Conservation (phyloP, 2,113 vertebrate species). For the Seriola rivoliana region DNA sequence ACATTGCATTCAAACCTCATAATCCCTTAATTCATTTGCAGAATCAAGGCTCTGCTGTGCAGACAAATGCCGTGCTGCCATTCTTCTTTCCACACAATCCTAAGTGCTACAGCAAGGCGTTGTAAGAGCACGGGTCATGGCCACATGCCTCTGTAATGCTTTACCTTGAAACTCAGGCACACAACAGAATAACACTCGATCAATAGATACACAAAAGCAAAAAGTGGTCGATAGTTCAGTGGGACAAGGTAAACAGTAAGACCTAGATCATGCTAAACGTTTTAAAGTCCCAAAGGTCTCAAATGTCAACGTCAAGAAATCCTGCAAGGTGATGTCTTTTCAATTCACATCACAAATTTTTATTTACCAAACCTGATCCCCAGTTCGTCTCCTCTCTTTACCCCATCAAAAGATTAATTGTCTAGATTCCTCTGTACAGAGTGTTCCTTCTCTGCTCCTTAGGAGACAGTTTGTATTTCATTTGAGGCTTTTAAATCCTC, state of each 20-base stretch:
- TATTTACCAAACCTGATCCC: neutral
- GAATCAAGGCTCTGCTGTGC: constrained; percentile 8
- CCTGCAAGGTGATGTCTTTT: neutral
- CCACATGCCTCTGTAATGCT: neutral
- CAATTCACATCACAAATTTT: neutral
- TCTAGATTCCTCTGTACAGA: neutral
- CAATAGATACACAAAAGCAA: neutral
- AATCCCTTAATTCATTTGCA: constrained; percentile 37
- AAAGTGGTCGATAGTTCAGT: neutral
- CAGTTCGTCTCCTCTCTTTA: neutral
- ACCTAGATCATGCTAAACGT: rapidly evolving
- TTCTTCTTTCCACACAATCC: constrained; percentile 18
- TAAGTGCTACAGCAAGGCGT: neutral
- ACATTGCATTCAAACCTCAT: constrained; percentile 23
- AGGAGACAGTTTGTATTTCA: neutral
- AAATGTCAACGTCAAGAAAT: neutral
- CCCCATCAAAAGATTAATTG: neutral
- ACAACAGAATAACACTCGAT: neutral
- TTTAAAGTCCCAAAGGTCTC: neutral
- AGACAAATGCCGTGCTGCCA: constrained; percentile 16
- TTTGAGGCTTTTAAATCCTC: neutral
- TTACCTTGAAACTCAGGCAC: constrained; percentile 15
- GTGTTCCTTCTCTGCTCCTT: neutral
- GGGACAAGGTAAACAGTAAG: neutral
- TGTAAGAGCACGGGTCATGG: neutral